A percentile compares a stretch with the other conserved stretches of the same genome.
Evolutionary conservation across 2,113 vertebrate genomes (phyloP).

Genomic region (Calonectris borealis): DNA sequence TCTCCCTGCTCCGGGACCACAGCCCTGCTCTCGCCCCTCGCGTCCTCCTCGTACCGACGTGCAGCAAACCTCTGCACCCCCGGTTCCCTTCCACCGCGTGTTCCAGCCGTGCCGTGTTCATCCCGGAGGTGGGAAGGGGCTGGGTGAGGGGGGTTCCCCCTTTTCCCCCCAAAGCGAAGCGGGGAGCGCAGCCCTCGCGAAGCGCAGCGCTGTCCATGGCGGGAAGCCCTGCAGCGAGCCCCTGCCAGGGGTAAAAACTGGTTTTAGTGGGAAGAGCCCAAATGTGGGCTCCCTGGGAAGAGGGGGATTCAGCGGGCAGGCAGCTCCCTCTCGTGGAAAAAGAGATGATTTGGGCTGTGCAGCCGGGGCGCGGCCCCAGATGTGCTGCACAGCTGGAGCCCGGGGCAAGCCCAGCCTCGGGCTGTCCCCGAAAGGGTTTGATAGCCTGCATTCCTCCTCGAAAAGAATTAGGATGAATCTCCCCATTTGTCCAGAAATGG

Average conservation of each 20-base stretch:
- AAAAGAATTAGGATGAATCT: background rate
- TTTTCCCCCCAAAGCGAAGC: fast-evolving
- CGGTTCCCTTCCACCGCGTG: fast-evolving
- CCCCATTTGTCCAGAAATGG: background rate
- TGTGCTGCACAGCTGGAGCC: background rate
- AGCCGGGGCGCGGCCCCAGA: background rate
- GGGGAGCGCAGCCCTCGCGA: background rate
- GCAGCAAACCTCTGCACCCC: background rate
- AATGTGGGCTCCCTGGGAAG: background rate
- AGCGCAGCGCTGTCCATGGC: background rate
- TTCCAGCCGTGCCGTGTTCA: background rate
- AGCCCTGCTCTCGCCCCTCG: background rate
- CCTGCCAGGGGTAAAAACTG: fast-evolving
- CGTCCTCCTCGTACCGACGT: fast-evolving
- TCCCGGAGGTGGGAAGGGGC: background rate
- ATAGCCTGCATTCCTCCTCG: background rate
- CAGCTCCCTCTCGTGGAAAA: slow-evolving; percentile 27
- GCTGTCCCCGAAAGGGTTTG: fast-evolving
- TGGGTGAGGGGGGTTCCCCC: fast-evolving
- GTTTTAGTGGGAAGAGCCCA: fast-evolving
- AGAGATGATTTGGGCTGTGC: fast-evolving
- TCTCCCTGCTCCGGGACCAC: background rate
- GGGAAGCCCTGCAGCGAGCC: background rate
- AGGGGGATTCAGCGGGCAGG: background rate
- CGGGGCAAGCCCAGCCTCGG: background rate